A percentile compares a stretch with the other conserved stretches of the same genome.
phyloP scores from a whole-genome alignment of 53 echinoderm and acorn worm species.

The Hippasteria phrygiana region DNA sequence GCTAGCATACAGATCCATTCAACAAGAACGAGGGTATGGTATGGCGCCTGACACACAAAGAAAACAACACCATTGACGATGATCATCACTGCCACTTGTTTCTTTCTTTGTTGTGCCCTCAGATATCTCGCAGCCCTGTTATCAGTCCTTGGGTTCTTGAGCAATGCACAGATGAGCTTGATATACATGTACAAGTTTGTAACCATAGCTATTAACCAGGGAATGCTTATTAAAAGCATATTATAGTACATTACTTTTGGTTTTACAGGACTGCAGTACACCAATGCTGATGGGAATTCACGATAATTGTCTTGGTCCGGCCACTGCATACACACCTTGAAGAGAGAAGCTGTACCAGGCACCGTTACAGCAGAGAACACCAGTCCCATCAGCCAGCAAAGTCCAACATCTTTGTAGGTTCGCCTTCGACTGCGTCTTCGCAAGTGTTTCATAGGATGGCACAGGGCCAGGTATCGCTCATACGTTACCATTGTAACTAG shows the following conservation, averaged over 20 bases:
- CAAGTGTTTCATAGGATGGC: slow-evolving; percentile 19
- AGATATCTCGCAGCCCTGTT: neutral
- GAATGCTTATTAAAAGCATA: neutral
- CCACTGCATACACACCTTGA: neutral
- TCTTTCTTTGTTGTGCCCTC: neutral
- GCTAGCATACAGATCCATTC: neutral
- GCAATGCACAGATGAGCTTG: neutral
- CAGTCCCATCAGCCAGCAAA: slow-evolving; percentile 35
- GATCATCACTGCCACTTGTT: slow-evolving; percentile 10
- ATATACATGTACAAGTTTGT: slow-evolving; percentile 20
- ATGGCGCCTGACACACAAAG: slow-evolving; percentile 9
- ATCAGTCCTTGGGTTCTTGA: neutral
- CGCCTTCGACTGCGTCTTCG: neutral
- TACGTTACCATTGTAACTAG: slow-evolving; percentile 13
- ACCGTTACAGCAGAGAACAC: neutral
- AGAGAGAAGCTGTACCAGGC: neutral
- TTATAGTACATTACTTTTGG: neutral
- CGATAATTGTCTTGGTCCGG: neutral
- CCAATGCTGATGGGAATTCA: neutral
- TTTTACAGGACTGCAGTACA: neutral
- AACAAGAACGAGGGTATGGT: neutral
- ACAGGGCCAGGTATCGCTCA: slow-evolving; percentile 35
- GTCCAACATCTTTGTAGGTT: slow-evolving; percentile 3
- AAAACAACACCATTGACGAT: neutral
- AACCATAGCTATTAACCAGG: slow-evolving; percentile 5